Conservation (phyloP, 2,797 vertebrate genomes). For the Muraenolepis orangiensis region DNA sequence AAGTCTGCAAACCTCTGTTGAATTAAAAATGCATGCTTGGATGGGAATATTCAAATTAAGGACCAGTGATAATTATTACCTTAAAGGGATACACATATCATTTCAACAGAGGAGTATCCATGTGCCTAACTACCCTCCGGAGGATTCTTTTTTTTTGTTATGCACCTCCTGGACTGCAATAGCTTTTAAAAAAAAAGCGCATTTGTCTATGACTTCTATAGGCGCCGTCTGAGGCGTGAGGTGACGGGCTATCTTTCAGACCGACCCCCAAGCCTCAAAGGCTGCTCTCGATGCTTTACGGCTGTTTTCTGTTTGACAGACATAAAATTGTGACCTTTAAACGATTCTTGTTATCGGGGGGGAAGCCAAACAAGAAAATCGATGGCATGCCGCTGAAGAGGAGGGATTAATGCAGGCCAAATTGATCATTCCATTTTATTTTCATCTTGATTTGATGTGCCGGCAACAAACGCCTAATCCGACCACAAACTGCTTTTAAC, state of each 20-base stretch:
- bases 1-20: conserved; percentile 61
- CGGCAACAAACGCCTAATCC: conserved; percentile 63
- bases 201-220: conserved; percentile 48
- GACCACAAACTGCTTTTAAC: conserved; percentile 69
- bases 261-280: conserved; percentile 66
- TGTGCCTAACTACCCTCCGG: conserved; percentile 43
- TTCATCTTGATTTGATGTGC: conserved; percentile 74
- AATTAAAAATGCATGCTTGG: conserved; percentile 70
- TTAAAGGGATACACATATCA: conserved; percentile 53
- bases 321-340: conserved; percentile 76
- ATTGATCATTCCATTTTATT: conserved; percentile 81
- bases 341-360: conserved; percentile 75
- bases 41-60: conserved; percentile 58
- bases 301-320: conserved; percentile 74
- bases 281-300: conserved; percentile 71
- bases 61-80: conserved; percentile 64
- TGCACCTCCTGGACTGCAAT: conserved; percentile 32
- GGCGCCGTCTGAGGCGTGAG: conserved; percentile 54
- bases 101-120: conserved; percentile 38
- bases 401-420: conserved; percentile 72
- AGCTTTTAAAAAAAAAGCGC: conserved; percentile 21
- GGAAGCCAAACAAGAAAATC: conserved; percentile 71
- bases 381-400: conserved; percentile 67
- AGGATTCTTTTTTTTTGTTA: conserved; percentile 30
- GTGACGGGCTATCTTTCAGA: conserved; percentile 61